These are phyloP conservation scores for Eupithecia exiguata DNA, from an alignment of 2,888 invertebrate species.

Conservation along the genomic window DNA sequence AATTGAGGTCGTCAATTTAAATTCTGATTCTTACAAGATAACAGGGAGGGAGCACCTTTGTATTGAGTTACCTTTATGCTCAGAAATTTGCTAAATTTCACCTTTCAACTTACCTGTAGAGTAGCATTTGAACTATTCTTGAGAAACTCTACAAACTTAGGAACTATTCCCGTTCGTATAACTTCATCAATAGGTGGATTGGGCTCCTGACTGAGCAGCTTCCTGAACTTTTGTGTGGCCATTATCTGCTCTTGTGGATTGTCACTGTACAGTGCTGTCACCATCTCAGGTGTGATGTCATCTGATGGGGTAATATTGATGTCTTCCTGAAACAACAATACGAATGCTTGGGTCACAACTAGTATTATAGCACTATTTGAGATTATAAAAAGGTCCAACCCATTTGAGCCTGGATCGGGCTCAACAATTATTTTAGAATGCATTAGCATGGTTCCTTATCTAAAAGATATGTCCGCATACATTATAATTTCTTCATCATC, in stretches of 20 bases:
- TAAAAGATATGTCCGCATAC: background rate
- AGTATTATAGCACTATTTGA: background rate
- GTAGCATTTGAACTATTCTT: conserved; percentile 92
- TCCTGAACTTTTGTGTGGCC: conserved; percentile 96
- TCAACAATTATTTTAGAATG: too few relatives aligned
- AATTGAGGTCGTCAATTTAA: background rate
- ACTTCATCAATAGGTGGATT: conserved; percentile 99
- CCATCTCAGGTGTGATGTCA: conserved; percentile 91
- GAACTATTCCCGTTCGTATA: conserved; percentile 96
- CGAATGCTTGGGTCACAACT: background rate
- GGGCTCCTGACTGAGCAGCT: conserved; percentile 96
- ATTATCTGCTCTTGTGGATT: conserved; percentile 90
- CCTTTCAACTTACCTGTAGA: conserved; percentile 87
- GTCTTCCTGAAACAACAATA: conserved; percentile 73
- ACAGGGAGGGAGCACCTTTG: background rate
- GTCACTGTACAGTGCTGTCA: conserved; percentile 90
- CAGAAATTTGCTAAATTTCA: background rate
- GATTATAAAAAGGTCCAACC: too few relatives aligned
- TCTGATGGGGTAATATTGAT: conserved; percentile 71
- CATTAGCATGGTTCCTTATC: background rate
- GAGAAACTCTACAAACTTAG: conserved; percentile 96
- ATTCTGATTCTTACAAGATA: background rate
- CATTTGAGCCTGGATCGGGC: too few relatives aligned
- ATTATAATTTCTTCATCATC: background rate
- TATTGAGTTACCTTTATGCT: background rate